Evolutionary conservation across 2,797 vertebrate species (phyloP).

Genomic region (Meda fulgida): DNA sequence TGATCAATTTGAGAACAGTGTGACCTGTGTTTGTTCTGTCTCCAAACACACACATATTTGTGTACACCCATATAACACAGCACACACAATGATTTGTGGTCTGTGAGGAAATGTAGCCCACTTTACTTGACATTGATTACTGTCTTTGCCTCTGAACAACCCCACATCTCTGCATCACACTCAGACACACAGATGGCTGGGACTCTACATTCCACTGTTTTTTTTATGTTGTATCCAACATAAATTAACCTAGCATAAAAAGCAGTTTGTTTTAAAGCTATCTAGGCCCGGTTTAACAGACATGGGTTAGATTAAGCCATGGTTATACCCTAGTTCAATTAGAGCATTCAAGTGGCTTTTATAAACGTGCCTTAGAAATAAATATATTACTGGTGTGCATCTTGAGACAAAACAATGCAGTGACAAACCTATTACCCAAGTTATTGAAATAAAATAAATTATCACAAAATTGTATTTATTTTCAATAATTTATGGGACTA

Average conservation of each 20-base stretch:
- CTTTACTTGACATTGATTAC: conserved; percentile 49
- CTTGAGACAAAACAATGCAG: too few relatives aligned
- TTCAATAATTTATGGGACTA: neutral
- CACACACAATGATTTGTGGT: conserved; percentile 45
- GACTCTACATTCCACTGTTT: neutral
- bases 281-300: neutral
- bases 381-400: too few relatives aligned
- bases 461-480: neutral
- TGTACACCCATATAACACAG: conserved; percentile 29
- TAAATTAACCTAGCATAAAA: neutral
- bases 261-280: neutral
- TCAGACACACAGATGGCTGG: conserved; percentile 5
- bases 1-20: conserved; percentile 37
- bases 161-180: conserved; percentile 18
- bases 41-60: conserved; percentile 43
- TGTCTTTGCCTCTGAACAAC: conserved; percentile 38
- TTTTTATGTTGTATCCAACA: neutral
- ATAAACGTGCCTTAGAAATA: too few relatives aligned
- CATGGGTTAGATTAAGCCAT: too few relatives aligned
- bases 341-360: too few relatives aligned
- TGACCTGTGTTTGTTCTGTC: conserved; percentile 46
- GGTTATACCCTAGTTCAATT: too few relatives aligned
- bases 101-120: conserved; percentile 47
- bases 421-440: neutral
- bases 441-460: neutral